Evolutionary conservation across 2,113 vertebrate species (phyloP), one percentile per base, ranked within the genome.

Genomic region (Cynoglossus semilaevis): DNA sequence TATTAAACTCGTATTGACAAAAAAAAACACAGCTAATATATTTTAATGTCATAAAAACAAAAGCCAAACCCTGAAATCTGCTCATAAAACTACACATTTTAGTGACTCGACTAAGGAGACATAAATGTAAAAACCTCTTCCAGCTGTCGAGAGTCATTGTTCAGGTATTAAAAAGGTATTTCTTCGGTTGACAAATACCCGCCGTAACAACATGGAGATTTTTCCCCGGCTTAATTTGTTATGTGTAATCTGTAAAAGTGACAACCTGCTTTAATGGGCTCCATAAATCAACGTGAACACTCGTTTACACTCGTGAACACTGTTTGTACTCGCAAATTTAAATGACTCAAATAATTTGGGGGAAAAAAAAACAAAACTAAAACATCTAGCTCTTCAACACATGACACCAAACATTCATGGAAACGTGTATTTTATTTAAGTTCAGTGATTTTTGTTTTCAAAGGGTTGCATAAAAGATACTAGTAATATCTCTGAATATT

Each of bases 241-340:
- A 61, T 34, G 42, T 70, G 41, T 58, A 64, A 73, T 73, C 57
- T 58, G 41, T 46, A 55, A 47, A 56, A 58, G 12, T 66, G 53
- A 62, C 65, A 58, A 52, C 18, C 18, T 16, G 18, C 44, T 51
- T 5, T 70, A 74, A 70, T 78, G 57, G 49, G 51, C 51, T 55
- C 10, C 52, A 60, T 66, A 15, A 54, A 70, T 74, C 44, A 65
- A 54, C 54, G 40, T 43, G 15, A 45, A 40, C 40, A 43, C 19
- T 29, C 22, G 6, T 29, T 29, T 29, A 29, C 6, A 6, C 22
- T 29, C 22, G 22, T 29, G 22, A 29, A 29, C 22, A 29, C 22
- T 29, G 22, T 29, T 29, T 29, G 6, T 29, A 29, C 22, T 29
- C 22, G 6, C 22, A 6, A 29, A 6, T 29, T 29, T 29, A 29